Evolutionary conservation across 2,888 invertebrate genomes (phyloP), one percentile per base, ranked within the genome.

Genomic region (Anagyrus pseudococci): DNA sequence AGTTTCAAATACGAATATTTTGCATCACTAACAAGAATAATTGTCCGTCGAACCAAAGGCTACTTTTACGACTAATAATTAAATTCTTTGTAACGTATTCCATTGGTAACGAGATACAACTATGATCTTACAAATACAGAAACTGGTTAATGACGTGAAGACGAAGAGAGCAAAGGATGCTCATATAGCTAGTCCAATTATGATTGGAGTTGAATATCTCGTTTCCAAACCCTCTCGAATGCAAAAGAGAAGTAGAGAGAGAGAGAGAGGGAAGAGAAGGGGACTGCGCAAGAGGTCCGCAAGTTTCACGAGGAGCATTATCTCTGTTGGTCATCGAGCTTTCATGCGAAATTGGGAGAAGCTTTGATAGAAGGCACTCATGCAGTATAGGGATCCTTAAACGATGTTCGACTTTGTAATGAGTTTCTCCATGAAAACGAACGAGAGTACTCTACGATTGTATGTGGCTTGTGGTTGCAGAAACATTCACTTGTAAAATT

Each of bases 241-340:
- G 33, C 13, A 8, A 33, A 8, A 8, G 4, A 41, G n/a, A 15
- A 41, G 15, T 17, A 13, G 4, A 4, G 41, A 8, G 17, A 15
- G 6, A 8, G 4, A 8, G 15, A 41, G 41, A 4, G 17, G 4
- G 15, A 15, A 15, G 41, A 41, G n/a, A 41, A 17, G 13, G 33
- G 6, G 33, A 8, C 13, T 33, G 8, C 8, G 33, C 37, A 22
- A 52, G 33, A 47, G 58, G 46, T 44, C 33, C 23, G 40, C 52
- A 25, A 46, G 37, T 47, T 40, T 15, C 17, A 43, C 15, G 37
- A 40, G 50, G 37, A 46, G 53, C n/a, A 15, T n/a, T 6, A 33
- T 26, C 53, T 48, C 50, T 33, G 58, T 53, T 61, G 60, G 55
- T 55, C 60, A 55, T 61, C 55, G 29, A 61, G 50, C 56, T 50